phyloP scores from a whole-genome alignment of 2,888 invertebrate species.

The Perizoma flavofasciatum region DNA sequence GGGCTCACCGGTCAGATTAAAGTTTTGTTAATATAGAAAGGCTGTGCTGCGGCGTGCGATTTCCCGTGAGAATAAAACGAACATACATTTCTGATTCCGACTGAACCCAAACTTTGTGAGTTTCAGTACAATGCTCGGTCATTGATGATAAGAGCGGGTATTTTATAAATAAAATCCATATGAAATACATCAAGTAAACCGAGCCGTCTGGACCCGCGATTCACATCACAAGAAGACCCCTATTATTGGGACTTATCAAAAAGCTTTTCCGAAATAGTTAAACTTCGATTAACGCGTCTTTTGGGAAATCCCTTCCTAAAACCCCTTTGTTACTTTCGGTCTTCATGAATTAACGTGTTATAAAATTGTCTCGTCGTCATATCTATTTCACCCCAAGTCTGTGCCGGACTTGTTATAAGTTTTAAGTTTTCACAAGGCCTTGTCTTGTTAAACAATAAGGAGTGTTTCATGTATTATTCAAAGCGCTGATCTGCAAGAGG shows the following conservation, averaged over 20 bases:
- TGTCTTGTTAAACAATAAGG: constrained; percentile 26
- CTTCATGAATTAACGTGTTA: neutral
- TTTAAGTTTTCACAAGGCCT: constrained; percentile 1
- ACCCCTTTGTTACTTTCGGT: constrained; percentile 30
- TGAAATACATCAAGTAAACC: constrained; percentile 41
- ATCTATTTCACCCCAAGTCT: constrained; percentile 1
- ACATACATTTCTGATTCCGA: constrained; percentile 55
- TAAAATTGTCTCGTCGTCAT: neutral
- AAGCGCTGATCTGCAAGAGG: constrained; percentile 55
- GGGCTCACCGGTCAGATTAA: constrained; percentile 63
- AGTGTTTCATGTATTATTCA: constrained; percentile 74
- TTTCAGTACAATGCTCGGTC: constrained; percentile 43
- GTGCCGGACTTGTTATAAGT: neutral
- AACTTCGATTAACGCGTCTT: constrained; percentile 47
- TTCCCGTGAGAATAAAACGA: constrained; percentile 64
- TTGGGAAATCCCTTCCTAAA: constrained; percentile 30
- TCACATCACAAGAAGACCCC: constrained; percentile 41
- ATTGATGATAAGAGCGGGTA: constrained; percentile 46
- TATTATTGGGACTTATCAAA: constrained; percentile 49
- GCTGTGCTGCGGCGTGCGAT: constrained; percentile 56
- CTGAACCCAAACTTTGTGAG: constrained; percentile 43
- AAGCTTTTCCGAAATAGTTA: constrained; percentile 46
- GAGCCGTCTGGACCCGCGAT: constrained; percentile 13
- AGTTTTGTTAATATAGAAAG: constrained; percentile 72
- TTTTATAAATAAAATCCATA: constrained; percentile 37